Evolutionary conservation across 2,113 vertebrate genomes (phyloP).

Genomic region (Carassius carassius): DNA sequence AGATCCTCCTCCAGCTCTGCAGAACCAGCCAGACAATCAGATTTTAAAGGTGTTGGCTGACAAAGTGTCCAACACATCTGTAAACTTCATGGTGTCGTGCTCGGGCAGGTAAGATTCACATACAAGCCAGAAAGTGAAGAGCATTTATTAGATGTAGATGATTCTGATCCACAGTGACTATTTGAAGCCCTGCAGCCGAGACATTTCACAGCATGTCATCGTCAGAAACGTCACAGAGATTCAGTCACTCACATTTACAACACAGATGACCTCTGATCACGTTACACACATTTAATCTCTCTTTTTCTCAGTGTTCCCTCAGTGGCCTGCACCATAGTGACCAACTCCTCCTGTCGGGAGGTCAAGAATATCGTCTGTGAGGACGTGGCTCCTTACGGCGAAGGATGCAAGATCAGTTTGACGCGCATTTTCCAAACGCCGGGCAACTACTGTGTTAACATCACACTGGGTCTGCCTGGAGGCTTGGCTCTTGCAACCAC

Average conservation of each 20-base stretch:
- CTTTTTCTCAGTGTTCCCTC: constrained; percentile 78
- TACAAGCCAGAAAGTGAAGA: neutral
- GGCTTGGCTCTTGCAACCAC: constrained; percentile 83
- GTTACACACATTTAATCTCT: neutral
- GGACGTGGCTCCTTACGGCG: constrained; percentile 61
- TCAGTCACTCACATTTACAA: neutral
- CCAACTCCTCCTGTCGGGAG: constrained; percentile 81
- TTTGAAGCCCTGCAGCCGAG: neutral
- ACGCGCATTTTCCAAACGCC: constrained; percentile 80
- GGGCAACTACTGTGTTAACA: constrained; percentile 90
- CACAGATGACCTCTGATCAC: neutral
- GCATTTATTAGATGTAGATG: neutral
- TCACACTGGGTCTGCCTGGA: constrained; percentile 81
- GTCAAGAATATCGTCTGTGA: constrained; percentile 77
- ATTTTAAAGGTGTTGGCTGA: constrained; percentile 72
- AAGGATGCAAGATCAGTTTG: constrained; percentile 78
- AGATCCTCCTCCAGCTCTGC: constrained; percentile 81
- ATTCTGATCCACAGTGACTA: neutral
- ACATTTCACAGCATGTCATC: neutral
- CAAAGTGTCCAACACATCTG: constrained; percentile 74
- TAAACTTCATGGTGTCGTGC: constrained; percentile 89
- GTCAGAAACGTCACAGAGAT: neutral
- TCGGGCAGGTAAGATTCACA: constrained; percentile 80
- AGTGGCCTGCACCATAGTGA: constrained; percentile 85
- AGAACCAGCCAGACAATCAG: constrained; percentile 72